These are phyloP conservation scores for Manduca sexta DNA, from an alignment of 1,140 invertebrate genomes.

Conservation along the genomic window DNA sequence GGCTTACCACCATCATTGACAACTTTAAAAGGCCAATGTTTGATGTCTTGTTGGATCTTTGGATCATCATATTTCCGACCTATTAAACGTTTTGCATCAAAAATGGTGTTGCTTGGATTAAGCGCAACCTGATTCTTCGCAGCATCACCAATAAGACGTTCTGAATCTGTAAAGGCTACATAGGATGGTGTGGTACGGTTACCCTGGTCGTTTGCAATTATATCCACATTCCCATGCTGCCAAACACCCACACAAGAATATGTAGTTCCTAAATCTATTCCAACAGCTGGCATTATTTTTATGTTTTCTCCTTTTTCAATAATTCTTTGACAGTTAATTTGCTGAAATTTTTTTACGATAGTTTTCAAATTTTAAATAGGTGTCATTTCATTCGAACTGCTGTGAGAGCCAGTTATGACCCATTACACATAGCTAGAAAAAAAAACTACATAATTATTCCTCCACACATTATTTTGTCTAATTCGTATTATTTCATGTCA, in stretches of 20 bases:
- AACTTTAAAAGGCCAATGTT: conserved; percentile 84
- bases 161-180: conserved; percentile 90
- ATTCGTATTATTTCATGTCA: no score
- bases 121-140: conserved; percentile 80
- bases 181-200: conserved; percentile 94
- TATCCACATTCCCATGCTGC: conserved; percentile 91
- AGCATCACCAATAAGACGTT: conserved; percentile 82
- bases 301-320: conserved; percentile 2
- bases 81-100: conserved; percentile 76
- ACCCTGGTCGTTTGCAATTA: conserved; percentile 95
- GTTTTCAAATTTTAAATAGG: no score
- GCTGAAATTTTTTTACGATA: no score
- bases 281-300: conserved; percentile 76
- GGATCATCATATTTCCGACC: conserved; percentile 81
- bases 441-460: no score
- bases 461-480: no score
- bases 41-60: conserved; percentile 83
- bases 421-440: no score
- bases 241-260: conserved; percentile 89
- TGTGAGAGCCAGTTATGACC: no score
- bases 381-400: no score
- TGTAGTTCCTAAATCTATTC: conserved; percentile 87
- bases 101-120: conserved; percentile 69
- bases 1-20: conserved; percentile 78
- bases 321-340: not conserved